A percentile compares a stretch with the other conserved stretches of the same genome.
Evolutionary conservation across 1,140 invertebrate species (phyloP).

Genomic region (Aphidius ervi): DNA sequence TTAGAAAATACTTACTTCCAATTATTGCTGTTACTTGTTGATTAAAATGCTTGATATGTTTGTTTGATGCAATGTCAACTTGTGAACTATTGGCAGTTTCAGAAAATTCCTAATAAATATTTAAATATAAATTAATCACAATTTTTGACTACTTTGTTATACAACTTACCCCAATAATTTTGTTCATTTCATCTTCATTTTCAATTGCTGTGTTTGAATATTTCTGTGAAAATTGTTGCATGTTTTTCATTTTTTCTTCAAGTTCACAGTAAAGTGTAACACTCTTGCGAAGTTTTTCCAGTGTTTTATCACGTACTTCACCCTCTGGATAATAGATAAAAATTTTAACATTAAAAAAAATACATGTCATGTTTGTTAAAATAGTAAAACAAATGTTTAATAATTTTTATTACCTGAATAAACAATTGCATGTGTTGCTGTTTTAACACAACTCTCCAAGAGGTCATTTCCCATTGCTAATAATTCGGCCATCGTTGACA

Average conservation of each 20-base stretch:
- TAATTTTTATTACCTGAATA: too few species aligned
- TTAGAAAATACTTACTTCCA: neutral
- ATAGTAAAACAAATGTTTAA: too few species aligned
- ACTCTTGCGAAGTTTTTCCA: neutral
- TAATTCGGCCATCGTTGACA: too few species aligned
- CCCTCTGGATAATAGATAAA: neutral
- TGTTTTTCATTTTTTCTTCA: slow-evolving; percentile 2
- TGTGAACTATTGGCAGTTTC: neutral
- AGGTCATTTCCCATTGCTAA: too few species aligned
- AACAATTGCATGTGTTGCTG: too few species aligned
- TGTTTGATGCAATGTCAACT: neutral
- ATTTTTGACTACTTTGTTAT: neutral
- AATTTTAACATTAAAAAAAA: too few species aligned
- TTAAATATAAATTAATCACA: neutral
- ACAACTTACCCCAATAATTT: neutral
- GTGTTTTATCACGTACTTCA: neutral
- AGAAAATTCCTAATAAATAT: neutral
- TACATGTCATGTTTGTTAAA: too few species aligned
- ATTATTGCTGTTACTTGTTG: neutral
- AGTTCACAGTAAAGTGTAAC: neutral
- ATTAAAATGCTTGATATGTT: neutral
- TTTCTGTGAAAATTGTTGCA: neutral
- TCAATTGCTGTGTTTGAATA: neutral
- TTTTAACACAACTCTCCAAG: too few species aligned
- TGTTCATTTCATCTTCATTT: neutral